These are phyloP conservation scores for Cylloceria caligata DNA, from an alignment of 2,888 invertebrate species.

Conservation along the genomic window DNA sequence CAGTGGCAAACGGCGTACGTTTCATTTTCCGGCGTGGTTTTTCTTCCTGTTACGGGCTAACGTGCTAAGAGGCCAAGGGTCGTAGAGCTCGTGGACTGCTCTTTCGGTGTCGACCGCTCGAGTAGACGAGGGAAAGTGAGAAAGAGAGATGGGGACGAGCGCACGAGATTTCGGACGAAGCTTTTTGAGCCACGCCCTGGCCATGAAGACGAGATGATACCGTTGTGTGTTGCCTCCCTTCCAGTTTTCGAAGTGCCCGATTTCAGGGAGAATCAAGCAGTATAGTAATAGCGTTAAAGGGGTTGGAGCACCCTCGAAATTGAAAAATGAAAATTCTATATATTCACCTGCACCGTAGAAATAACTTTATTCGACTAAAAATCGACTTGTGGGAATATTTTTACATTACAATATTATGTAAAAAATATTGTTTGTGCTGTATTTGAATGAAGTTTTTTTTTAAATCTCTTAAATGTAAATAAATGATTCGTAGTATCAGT, in stretches of 20 bases:
- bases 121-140: slow-evolving; percentile 49
- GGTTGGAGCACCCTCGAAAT: slow-evolving; percentile 62
- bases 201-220: slow-evolving; percentile 80
- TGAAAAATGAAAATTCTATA: slow-evolving; percentile 38
- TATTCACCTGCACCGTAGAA: background rate
- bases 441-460: too few relatives aligned
- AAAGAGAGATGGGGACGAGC: slow-evolving; percentile 61
- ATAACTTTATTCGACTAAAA: too few relatives aligned
- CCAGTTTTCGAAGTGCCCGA: slow-evolving; percentile 67
- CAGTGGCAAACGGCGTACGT: background rate
- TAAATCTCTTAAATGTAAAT: background rate
- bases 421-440: too few relatives aligned
- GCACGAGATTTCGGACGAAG: slow-evolving; percentile 73
- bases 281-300: slow-evolving; percentile 28
- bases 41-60: slow-evolving; percentile 40
- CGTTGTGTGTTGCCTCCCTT: slow-evolving; percentile 73
- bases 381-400: too few relatives aligned
- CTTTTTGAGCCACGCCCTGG: slow-evolving; percentile 78
- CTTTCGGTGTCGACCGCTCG: slow-evolving; percentile 18
- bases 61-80: slow-evolving; percentile 43
- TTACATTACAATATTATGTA: too few relatives aligned
- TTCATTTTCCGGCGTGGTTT: slow-evolving; percentile 11
- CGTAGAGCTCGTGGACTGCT: slow-evolving; percentile 12
- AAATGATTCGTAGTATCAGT: background rate
- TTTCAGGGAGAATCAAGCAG: slow-evolving; percentile 27